Evolutionary conservation across 2,113 vertebrate genomes (phyloP).

Genomic region (Takifugu flavidus): DNA sequence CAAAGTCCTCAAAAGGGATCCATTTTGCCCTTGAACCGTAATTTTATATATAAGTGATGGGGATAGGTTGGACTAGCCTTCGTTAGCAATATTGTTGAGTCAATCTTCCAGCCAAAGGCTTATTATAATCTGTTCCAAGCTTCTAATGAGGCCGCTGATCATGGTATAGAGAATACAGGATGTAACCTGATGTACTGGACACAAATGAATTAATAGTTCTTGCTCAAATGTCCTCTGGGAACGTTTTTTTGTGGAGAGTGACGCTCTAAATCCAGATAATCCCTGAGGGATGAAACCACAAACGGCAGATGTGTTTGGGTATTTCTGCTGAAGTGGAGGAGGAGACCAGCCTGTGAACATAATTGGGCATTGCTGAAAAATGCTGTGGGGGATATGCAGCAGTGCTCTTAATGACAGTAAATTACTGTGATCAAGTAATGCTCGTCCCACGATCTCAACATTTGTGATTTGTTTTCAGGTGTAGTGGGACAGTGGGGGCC

Average conservation of each 20-base stretch:
- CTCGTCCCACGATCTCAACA: conserved; percentile 1
- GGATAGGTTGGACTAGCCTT: not conserved
- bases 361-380: conserved; percentile 4
- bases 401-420: no score
- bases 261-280: not conserved
- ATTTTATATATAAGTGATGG: no score
- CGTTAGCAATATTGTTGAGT: conserved; percentile 27
- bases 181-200: not conserved
- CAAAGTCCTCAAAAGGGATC: no score
- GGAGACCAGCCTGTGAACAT: conserved; percentile 15
- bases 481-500: conserved; percentile 93
- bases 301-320: conserved; percentile 4
- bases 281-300: not conserved
- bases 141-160: not conserved
- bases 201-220: not conserved
- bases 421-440: no score
- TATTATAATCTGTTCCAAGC: conserved; percentile 38
- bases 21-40: no score
- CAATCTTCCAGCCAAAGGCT: conserved; percentile 28
- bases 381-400: not conserved
- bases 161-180: not conserved
- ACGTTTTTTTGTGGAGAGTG: not conserved
- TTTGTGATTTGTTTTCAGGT: conserved; percentile 71
- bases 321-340: conserved; percentile 4
- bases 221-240: not conserved